Base-by-base conservation (phyloP, 2,797 vertebrate species). In the Sarcoramphus papa region DNA sequence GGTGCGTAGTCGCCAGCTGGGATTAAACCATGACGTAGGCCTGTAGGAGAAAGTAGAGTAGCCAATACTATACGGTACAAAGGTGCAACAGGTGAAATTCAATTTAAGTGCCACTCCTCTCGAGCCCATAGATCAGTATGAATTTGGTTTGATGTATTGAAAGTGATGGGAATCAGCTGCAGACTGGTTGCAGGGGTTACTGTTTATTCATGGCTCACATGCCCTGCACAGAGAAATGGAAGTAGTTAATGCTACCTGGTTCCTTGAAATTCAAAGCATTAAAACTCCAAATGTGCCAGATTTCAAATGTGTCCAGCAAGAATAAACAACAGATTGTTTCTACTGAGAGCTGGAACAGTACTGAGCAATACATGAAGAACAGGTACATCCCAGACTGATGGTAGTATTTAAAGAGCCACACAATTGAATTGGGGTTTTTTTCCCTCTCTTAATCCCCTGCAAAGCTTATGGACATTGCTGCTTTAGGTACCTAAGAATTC, bases 221-320 rank as follows among this genome's bases (percentile, higher is more conserved):
- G 45, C 7, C 31, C 48, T 79, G 25, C 56, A 59, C 18, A 80
- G 48, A 85, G 57, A 83, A 90, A 85, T 50, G 19, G 33, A 92
- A 93, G 41, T 48, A 91, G 72, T 74, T 80, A 54, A 80, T 65
- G 57, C 33, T 87, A 68, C 75, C 53, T 78, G 74, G 8, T 91
- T 95, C 50, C 80, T 95, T 95, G 53, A 91, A 87, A 91, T 80
- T 77, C 53, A 91, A 62, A 83, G 15, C 47, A 69, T 70, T 92
- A 33, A 33, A 90, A 60, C 16, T 45, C 76, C 20, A 88, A 80
- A 80, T 28, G 24, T 77, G 51, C 24, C 59, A 85, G 48, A 62
- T 88, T 91, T 92, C 3, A 1, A 85, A 82, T 69, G 59, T 21
- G 47, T 79, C 59, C 86, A 79, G 47, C 33, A 67, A 76, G 70